These are phyloP conservation scores for Nesidiocoris tenuis DNA, from an alignment of 2,888 invertebrate species.

Conservation along the genomic window DNA sequence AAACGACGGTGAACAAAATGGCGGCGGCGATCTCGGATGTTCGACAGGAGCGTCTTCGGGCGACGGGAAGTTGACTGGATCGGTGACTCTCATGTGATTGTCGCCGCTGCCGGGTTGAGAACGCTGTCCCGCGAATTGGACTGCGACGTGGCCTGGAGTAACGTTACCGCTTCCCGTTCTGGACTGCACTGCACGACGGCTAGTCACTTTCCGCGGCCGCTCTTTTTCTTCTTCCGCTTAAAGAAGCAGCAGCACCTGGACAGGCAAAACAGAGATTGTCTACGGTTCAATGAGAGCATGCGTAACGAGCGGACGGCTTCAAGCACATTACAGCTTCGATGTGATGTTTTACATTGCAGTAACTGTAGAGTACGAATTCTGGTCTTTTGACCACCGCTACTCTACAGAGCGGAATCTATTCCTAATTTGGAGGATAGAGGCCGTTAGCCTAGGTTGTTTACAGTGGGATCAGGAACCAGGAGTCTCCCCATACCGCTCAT, in stretches of 20 bases:
- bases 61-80: neutral
- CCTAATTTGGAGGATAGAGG: no score
- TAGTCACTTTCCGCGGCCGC: slow-evolving; percentile 87
- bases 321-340: no score
- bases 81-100: slow-evolving; percentile 48
- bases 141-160: slow-evolving; percentile 64
- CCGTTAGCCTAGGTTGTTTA: no score
- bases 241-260: slow-evolving; percentile 97
- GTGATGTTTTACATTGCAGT: no score
- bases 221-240: slow-evolving; percentile 99
- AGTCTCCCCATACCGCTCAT: no score
- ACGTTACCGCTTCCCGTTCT: slow-evolving; percentile 64
- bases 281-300: slow-evolving; percentile 39
- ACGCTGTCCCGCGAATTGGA: slow-evolving; percentile 65
- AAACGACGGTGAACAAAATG: no score
- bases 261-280: slow-evolving; percentile 39
- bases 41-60: neutral
- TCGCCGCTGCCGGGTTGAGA: slow-evolving; percentile 55
- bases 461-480: no score
- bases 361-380: no score
- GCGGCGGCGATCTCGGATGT: neutral
- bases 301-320: neutral
- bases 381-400: no score
- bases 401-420: no score
- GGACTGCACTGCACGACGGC: slow-evolving; percentile 67